phyloP scores from a whole-genome alignment of 2,113 vertebrate genomes.

The Mustelus asterias region DNA sequence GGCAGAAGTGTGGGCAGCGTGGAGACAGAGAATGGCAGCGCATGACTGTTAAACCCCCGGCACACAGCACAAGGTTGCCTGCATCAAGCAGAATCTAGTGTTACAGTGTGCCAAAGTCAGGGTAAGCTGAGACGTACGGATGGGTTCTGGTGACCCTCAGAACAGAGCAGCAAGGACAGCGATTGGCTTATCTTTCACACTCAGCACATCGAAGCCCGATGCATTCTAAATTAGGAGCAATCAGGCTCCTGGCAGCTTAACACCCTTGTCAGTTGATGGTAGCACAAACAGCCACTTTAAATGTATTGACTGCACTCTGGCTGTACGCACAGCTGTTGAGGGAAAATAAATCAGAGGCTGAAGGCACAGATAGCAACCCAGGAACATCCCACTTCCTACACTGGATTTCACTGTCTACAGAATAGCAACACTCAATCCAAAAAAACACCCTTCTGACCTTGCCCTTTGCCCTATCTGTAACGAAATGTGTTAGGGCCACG shows the following conservation, averaged over 20 bases:
- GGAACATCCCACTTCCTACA: not conserved
- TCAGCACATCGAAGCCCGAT: not conserved
- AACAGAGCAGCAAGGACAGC: constrained; percentile 29
- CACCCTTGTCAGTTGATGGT: constrained; percentile 17
- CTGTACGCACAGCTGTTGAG: not conserved
- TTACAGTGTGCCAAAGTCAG: not conserved
- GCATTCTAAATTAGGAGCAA: constrained; percentile 27
- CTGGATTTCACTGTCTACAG: not conserved
- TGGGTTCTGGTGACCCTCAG: constrained; percentile 16
- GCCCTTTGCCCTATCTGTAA: not conserved
- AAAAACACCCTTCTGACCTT: not conserved
- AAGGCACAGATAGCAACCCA: not conserved
- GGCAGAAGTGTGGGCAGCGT: not conserved
- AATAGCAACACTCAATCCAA: not conserved
- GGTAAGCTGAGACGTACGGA: not conserved
- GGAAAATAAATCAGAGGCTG: not conserved
- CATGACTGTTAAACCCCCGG: not conserved
- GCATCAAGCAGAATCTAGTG: not conserved
- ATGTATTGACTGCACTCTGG: not conserved
- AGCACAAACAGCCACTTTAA: constrained; percentile 26
- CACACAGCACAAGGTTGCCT: not conserved
- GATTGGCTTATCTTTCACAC: constrained; percentile 30
- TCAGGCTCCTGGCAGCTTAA: constrained; percentile 22
- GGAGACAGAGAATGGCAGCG: not conserved
- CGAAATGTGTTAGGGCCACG: not conserved